Evolutionary conservation across 2,797 vertebrate genomes (phyloP).

Genomic region (Numenius phaeopus): DNA sequence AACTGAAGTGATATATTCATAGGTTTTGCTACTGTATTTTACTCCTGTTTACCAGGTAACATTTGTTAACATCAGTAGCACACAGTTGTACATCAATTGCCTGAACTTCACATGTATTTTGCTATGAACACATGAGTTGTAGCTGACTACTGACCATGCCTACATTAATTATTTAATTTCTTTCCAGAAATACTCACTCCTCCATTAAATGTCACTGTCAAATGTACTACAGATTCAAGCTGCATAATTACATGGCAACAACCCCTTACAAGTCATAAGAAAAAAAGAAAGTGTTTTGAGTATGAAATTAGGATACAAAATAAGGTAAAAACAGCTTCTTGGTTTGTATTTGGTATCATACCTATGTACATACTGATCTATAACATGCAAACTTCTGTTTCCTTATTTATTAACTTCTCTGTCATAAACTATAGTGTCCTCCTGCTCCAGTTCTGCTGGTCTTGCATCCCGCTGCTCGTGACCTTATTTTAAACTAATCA

Average conservation of each 20-base stretch:
- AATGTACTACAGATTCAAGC: not conserved
- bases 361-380: not conserved
- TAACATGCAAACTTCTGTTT: not conserved
- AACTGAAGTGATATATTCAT: not conserved
- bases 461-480: not conserved
- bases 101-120: not conserved
- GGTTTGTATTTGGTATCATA: not conserved
- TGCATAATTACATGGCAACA: slow-evolving; percentile 56
- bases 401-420: not conserved
- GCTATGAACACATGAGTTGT: not conserved
- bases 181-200: slow-evolving; percentile 64
- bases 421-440: not conserved
- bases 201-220: slow-evolving; percentile 44
- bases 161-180: not conserved
- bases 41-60: not conserved
- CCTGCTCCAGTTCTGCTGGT: not conserved
- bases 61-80: not conserved
- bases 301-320: slow-evolving; percentile 59
- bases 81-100: not conserved
- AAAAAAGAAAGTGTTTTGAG: not conserved
- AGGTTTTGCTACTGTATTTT: not conserved
- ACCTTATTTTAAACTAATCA: not conserved
- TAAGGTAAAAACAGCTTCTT: slow-evolving; percentile 20
- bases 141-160: not conserved
- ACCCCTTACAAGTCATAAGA: not conserved